These are phyloP conservation scores for Drosophila peninsularis DNA, from an alignment of 2,888 invertebrate species.

Conservation along the genomic window DNA sequence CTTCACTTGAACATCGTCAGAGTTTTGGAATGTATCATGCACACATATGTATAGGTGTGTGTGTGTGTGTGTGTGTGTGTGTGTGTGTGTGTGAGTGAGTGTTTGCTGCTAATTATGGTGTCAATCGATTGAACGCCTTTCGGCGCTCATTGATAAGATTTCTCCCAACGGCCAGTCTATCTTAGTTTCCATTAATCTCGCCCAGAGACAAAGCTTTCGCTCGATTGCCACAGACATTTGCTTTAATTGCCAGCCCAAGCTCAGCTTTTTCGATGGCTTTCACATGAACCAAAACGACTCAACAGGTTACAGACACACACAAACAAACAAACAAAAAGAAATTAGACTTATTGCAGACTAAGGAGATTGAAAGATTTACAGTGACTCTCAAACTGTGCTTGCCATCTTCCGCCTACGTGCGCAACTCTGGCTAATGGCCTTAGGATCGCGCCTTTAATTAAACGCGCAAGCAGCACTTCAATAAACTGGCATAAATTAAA, in stretches of 20 bases:
- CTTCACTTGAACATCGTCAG: constrained; percentile 56
- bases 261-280: constrained; percentile 40
- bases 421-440: constrained; percentile 2
- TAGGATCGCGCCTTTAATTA: constrained; percentile 46
- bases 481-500: constrained; percentile 62
- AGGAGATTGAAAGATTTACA: not conserved
- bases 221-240: constrained; percentile 19
- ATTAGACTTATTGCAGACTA: not conserved
- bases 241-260: constrained; percentile 43
- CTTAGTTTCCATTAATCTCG: constrained; percentile 42
- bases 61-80: constrained; percentile 7
- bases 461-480: constrained; percentile 54
- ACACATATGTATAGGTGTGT: not conserved
- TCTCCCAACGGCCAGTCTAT: constrained; percentile 49
- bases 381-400: not conserved
- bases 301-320: constrained; percentile 43
- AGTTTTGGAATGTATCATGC: constrained; percentile 54
- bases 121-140: constrained; percentile 32
- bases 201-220: constrained; percentile 65
- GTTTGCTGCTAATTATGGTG: constrained; percentile 2
- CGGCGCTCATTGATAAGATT: constrained; percentile 63
- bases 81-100: not conserved
- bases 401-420: constrained; percentile 5
- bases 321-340: constrained; percentile 4
- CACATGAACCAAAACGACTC: constrained; percentile 33